Base-by-base conservation (phyloP, 1,140 invertebrate genomes). In the Cotesia chilonis region DNA sequence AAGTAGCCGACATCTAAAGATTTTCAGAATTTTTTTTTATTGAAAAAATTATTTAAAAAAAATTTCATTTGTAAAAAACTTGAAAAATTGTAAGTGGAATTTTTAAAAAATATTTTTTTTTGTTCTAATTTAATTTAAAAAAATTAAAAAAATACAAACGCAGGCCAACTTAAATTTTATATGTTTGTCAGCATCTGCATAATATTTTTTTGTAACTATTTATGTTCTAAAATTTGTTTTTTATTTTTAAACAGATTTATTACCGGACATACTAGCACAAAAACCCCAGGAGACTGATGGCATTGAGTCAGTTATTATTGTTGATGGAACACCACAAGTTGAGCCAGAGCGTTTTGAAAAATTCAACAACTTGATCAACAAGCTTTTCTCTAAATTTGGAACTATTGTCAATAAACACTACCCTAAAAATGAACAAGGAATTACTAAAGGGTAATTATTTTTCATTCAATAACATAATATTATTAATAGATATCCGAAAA, bases 321-420 rank as follows among this genome's bases (percentile, higher is more conserved):
- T 99, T 4, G 98, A 99, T 87, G 96, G 97, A 71, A 93, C 98
- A 61, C 98, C 98, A 37, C 91, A 95, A 85, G 96, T 99, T 71
- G 96, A 95, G 61, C 92, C 94, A 10, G 95, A 97, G 66, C 90
- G 96, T 59, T 84, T 98, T 37, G 95, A 97, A 60, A 99, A 99
- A 86, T 89, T 99, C 17, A 94, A 97, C 82, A 93, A 92, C 76
- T 95, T 99, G 6, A 92, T 99, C 65, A 91, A 91, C 57, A 99
- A 99, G 87, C 90, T 99, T 3, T 98, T 97, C 84, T 91, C 90
- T 17, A 96, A 96, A 81, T 97, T 94, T 88, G 97, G 97, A 0
- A 91, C 91, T 66, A 94, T 99, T 77, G 92, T 96, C 1, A 97
- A 94, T 81, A 94, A 97, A 74, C 92, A 93, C 85, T 98, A 96